Base-by-base conservation (phyloP, 2,113 vertebrate species). In the Tragelaphus strepsiceros region DNA sequence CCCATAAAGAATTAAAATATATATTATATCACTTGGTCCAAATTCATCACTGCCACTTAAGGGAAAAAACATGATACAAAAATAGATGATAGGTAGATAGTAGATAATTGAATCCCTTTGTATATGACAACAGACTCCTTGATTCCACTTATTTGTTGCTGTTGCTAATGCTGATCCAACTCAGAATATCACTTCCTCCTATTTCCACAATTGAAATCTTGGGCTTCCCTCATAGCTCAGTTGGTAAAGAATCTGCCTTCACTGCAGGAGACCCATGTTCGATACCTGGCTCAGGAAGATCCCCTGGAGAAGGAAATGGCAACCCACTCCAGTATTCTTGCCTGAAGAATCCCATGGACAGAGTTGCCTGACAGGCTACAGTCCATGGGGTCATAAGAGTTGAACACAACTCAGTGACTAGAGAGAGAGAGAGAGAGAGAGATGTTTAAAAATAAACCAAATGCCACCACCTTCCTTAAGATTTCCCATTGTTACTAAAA, bases 401-500 rank as follows among this genome's bases (percentile, higher is more conserved):
- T 1, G 35, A 10, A 13, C 19, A 71, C 2, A n/a, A 39, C 19
- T 71, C 39, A 39, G 5, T 2, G 11, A 74, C 21, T 74, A 39
- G 11, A 74, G 35, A 74, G 19, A 71, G 62, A 67, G 9, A 67
- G 16, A 39, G 39, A 64, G 62, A 71, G 16, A 67, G 19, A 32
- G 16, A 53, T 53, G 32, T 91, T 85, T 93, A 77, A 96, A 96
- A 5, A 85, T 58, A 94, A 88, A 59, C 30, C 43, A 88, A 96
- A 56, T 51, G 3, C 14, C 15, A 22, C 22, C 3, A 24, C 10
- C 15, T 67, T 1, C 16, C 49, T 43, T 46, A 84, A 83, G 1
- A 2, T 81, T 35, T 13, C 16, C 10, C 26, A 46, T 8, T 77
- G 80, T 91, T 35, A 84, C 53, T 24, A 28, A 94, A 92, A 53